phyloP scores from a whole-genome alignment of 2,797 vertebrate genomes.

The Dryobates pubescens region DNA sequence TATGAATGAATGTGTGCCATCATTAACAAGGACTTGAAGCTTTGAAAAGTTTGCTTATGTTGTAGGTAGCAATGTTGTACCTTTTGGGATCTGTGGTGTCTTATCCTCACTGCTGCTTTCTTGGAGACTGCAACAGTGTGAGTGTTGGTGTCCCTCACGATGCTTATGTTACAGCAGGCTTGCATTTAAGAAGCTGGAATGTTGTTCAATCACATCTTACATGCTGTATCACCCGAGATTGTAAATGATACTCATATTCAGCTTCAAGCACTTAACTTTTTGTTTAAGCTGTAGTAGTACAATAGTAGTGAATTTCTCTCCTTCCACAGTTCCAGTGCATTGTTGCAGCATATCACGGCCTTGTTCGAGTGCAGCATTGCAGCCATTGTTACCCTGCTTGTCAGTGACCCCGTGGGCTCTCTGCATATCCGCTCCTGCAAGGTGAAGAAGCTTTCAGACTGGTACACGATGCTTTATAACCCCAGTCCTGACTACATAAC shows the following conservation, averaged over 20 bases:
- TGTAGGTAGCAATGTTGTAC: rapidly evolving
- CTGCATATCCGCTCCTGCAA: slow-evolving; percentile 90
- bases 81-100: rapidly evolving
- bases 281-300: neutral
- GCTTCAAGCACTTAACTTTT: neutral
- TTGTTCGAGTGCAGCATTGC: slow-evolving; percentile 89
- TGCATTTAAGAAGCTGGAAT: neutral
- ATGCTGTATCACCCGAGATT: rapidly evolving
- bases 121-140: neutral
- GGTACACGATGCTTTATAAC: slow-evolving; percentile 99
- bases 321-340: slow-evolving; percentile 86
- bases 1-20: neutral
- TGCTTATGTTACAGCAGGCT: neutral
- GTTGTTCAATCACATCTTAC: neutral
- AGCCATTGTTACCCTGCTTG: slow-evolving; percentile 86
- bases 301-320: neutral
- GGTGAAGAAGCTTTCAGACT: slow-evolving; percentile 95
- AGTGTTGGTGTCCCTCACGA: neutral
- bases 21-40: neutral
- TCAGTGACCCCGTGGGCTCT: slow-evolving; percentile 87
- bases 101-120: neutral
- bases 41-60: neutral
- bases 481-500: slow-evolving; percentile 95
- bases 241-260: neutral
- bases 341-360: slow-evolving; percentile 92